Percentiles rank a stretch among this genome's conserved stretches.
phyloP scores from a whole-genome alignment of 2,113 vertebrate genomes.

The Gopherus evgoodei region DNA sequence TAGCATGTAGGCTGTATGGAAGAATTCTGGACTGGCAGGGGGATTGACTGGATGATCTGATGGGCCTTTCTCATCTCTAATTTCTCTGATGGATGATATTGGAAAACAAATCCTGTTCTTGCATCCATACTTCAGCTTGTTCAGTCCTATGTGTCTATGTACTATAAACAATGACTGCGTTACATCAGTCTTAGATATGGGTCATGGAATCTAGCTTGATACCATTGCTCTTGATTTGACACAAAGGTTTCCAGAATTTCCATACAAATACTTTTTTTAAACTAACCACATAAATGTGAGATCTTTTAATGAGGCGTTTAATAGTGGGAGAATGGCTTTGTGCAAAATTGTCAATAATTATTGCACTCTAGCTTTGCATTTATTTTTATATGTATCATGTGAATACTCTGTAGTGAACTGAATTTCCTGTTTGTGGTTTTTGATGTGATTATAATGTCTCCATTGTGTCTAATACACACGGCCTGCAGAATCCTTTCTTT shows the following conservation, averaged over 20 bases:
- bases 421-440: background rate
- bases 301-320: background rate
- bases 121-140: background rate
- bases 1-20: background rate
- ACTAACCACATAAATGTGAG: background rate
- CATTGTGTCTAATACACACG: background rate
- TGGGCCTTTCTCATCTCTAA: background rate
- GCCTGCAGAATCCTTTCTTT: background rate
- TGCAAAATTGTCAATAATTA: background rate
- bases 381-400: background rate
- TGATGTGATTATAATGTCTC: background rate
- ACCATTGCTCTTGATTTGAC: background rate
- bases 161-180: constrained; percentile 12
- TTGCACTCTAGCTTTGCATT: constrained; percentile 1
- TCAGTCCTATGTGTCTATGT: background rate
- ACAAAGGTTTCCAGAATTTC: constrained; percentile 15
- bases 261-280: background rate
- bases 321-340: background rate
- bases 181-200: constrained; percentile 13
- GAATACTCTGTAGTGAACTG: background rate
- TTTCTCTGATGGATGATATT: background rate
- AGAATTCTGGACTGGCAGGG: background rate
- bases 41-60: background rate
- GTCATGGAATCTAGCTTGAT: constrained; percentile 16
- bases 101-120: constrained; percentile 12